phyloP scores from a whole-genome alignment of 2,888 invertebrate species.

The Sphinx pinastri region DNA sequence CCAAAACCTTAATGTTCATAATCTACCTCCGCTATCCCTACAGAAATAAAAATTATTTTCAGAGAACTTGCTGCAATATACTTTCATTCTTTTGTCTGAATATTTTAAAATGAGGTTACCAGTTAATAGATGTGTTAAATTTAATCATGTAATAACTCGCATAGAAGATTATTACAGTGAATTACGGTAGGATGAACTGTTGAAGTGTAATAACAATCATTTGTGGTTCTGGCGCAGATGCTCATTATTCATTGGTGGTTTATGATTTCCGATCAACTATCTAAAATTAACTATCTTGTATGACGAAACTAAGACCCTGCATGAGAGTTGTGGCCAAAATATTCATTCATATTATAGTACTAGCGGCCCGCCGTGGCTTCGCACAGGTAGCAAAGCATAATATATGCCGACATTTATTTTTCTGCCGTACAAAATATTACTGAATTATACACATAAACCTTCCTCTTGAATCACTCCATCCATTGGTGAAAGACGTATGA shows the following conservation, averaged over 20 bases:
- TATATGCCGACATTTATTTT: no score
- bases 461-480: no score
- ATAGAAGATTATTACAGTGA: conserved; percentile 6
- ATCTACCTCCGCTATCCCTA: no score
- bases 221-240: conserved; percentile 43
- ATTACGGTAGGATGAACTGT: conserved; percentile 37
- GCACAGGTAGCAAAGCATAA: no score
- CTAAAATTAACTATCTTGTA: conserved; percentile 1
- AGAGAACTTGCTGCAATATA: background rate
- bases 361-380: no score
- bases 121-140: background rate
- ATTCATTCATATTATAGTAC: no score
- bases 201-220: conserved; percentile 43
- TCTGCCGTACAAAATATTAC: no score
- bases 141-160: conserved; percentile 7
- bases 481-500: no score
- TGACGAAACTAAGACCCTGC: background rate
- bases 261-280: background rate
- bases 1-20: no score
- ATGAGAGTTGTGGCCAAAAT: no score
- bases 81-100: background rate
- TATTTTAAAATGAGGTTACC: background rate
- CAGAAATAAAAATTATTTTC: background rate
- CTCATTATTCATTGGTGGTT: conserved; percentile 35
- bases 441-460: no score